A percentile compares a stretch with the other conserved stretches of the same genome.
Conservation (phyloP, 2,113 vertebrate genomes). For the Sander lucioperca region DNA sequence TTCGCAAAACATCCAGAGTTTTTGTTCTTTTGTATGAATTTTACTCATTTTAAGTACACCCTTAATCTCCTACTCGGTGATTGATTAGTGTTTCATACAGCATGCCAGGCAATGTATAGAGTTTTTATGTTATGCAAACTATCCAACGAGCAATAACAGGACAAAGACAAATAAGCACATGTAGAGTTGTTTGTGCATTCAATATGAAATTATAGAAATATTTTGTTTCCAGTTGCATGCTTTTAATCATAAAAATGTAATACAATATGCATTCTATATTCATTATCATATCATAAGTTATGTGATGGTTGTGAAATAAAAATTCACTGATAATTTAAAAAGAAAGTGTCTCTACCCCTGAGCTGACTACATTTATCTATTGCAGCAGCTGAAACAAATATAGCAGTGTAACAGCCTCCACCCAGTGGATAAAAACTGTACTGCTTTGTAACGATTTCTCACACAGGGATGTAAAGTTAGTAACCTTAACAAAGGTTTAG, state of each 20-base stretch:
- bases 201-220: slow-evolving; percentile 40
- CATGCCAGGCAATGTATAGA: slow-evolving; percentile 24
- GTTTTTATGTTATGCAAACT: slow-evolving; percentile 45
- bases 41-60: slow-evolving; percentile 1
- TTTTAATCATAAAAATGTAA: slow-evolving; percentile 45
- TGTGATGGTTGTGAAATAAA: slow-evolving; percentile 46
- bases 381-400: background rate
- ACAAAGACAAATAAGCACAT: slow-evolving; percentile 32
- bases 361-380: background rate
- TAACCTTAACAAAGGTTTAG: background rate
- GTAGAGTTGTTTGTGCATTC: slow-evolving; percentile 24
- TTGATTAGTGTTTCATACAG: slow-evolving; percentile 25
- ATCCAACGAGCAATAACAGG: slow-evolving; percentile 24
- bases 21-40: slow-evolving; percentile 11
- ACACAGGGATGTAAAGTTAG: background rate
- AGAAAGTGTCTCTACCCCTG: background rate
- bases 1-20: slow-evolving; percentile 4
- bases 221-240: slow-evolving; percentile 34
- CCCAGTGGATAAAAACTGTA: slow-evolving; percentile 27
- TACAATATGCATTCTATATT: slow-evolving; percentile 37
- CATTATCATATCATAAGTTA: slow-evolving; percentile 21
- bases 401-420: slow-evolving; percentile 21
- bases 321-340: slow-evolving; percentile 17
- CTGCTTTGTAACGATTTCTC: background rate
- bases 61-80: slow-evolving; percentile 25